These are phyloP conservation scores for Habroteleia sp. DNA, from an alignment of 2,888 invertebrate genomes.

Conservation along the genomic window DNA sequence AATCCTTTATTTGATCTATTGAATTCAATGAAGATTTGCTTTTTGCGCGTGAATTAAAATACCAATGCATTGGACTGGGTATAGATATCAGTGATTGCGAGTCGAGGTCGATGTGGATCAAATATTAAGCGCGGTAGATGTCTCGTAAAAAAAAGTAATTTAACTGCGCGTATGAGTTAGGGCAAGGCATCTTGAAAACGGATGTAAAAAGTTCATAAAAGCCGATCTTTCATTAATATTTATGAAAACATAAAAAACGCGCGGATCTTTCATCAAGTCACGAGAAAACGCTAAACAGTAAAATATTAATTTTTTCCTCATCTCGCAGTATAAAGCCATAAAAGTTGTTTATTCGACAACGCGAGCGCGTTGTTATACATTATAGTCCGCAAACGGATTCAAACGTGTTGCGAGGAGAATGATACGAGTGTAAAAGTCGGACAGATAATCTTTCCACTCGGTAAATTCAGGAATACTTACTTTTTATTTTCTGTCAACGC, in stretches of 20 bases:
- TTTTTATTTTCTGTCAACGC: conserved; percentile 31
- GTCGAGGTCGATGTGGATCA: too few relatives aligned
- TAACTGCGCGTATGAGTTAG: not conserved
- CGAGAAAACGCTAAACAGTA: conserved; percentile 6
- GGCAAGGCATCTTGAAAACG: conserved; percentile 9
- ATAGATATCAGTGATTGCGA: too few relatives aligned
- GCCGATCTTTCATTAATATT: conserved; percentile 31
- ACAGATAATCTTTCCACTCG: conserved; percentile 43
- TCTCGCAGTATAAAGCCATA: conserved; percentile 12
- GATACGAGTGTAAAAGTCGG: conserved; percentile 32
- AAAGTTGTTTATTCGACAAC: conserved; percentile 41
- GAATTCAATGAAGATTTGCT: too few relatives aligned
- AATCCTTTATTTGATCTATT: too few relatives aligned
- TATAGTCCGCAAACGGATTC: not conserved
- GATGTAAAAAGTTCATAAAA: conserved; percentile 26
- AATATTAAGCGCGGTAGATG: too few relatives aligned
- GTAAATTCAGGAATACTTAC: conserved; percentile 33
- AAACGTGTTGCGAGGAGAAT: conserved; percentile 31
- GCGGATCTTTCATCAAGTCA: conserved; percentile 7
- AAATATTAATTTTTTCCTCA: conserved; percentile 10
- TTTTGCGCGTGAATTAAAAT: too few relatives aligned
- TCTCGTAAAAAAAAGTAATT: conserved; percentile 16
- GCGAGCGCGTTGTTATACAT: conserved; percentile 13
- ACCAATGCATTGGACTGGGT: too few relatives aligned
- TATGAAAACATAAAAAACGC: conserved; percentile 22